Evolutionary conservation across 2,113 vertebrate species (phyloP).

Genomic region (Menura novaehollandiae): DNA sequence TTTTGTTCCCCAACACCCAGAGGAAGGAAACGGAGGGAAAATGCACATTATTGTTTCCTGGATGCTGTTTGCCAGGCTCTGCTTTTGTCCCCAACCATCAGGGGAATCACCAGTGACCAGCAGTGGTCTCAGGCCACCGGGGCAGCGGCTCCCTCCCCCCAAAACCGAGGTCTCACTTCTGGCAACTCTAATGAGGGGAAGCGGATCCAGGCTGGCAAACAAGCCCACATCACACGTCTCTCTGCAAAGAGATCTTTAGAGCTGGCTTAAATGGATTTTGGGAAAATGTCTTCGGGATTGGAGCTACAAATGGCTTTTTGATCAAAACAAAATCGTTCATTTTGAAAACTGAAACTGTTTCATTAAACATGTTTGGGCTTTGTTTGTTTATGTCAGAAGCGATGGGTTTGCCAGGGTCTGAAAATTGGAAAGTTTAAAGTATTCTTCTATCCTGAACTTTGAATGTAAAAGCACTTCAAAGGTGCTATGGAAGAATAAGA

Average conservation of each 20-base stretch:
- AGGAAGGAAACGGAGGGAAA: not conserved
- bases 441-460: not conserved
- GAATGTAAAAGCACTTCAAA: not conserved
- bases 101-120: not conserved
- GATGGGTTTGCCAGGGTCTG: not conserved
- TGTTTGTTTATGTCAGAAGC: constrained; percentile 22
- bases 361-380: constrained; percentile 59
- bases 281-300: not conserved
- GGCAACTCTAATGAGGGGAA: not conserved
- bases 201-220: not conserved
- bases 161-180: not conserved
- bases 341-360: constrained; percentile 40
- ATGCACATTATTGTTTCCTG: accelerated
- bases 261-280: not conserved
- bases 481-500: constrained; percentile 4
- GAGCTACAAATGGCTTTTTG: constrained; percentile 33
- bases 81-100: accelerated
- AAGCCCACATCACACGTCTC: not conserved
- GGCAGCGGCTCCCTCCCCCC: not conserved
- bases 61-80: not conserved
- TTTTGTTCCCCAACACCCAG: accelerated
- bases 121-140: not conserved
- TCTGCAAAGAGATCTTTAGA: not conserved
- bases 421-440: constrained; percentile 28
- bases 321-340: not conserved